Evolutionary conservation across 2,113 vertebrate species (phyloP), one percentile per base, ranked within the genome.

Genomic region (Nyctibius bracteatus): DNA sequence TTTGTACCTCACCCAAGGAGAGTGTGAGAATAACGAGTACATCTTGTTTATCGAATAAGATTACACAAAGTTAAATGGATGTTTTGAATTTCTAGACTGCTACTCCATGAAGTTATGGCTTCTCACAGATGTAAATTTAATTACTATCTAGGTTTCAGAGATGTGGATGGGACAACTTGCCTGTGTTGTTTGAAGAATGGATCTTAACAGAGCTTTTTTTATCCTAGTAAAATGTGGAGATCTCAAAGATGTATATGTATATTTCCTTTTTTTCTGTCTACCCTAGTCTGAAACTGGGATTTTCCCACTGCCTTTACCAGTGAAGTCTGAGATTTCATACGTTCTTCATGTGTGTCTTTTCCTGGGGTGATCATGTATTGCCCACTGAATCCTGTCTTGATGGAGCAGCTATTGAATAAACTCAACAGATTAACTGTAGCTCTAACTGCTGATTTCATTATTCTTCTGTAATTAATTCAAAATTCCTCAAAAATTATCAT

Each of bases 171-270:
- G 24, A 58, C 14, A 78, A 18, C 12, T 44, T 79, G 10, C 8
- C 44, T 41, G 13, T 27, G 30, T 8, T 66, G 4, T 66, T 52
- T 92, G 57, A 89, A 51, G 19, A 86, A 68, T 43, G 9, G 19
- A 13, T 55, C 10, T 30, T 30, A 37, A 37, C 2, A 2, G 27
- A 78, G 22, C 4, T 12, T 67, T 54, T 43, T 72, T n/a, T 11
- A 57, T 28, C 23, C 6, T 51, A 33, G n/a, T 20, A 54, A 81
- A 44, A 35, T 0, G 3, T 6, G 54, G 20, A 70, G 2, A 37
- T 30, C 44, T 47, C 44, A 35, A 35, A 75, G 11, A 51, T 1
- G 0, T 27, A 5, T 8, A 28, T 0, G 1, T 23, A 12, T 30
- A 2, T 74, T 51, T 51, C 4, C 37, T 52, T 59, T 58, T 67